These are phyloP conservation scores for Eidolon dupreanum DNA, from an alignment of 2,797 vertebrate genomes.

Conservation along the genomic window DNA sequence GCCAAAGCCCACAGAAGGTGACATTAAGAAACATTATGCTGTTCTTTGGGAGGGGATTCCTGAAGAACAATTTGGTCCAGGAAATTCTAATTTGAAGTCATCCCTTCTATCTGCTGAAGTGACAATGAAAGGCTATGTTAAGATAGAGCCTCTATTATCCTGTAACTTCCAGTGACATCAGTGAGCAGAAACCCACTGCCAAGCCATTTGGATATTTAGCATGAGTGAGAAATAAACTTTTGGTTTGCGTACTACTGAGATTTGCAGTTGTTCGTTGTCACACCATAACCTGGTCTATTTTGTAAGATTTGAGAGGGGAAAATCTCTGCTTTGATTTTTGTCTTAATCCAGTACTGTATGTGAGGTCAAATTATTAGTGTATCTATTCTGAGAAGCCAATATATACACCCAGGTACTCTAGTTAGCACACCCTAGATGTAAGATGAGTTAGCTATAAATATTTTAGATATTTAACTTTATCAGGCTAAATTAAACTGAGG, in stretches of 20 bases:
- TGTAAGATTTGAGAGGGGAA: background rate
- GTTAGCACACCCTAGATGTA: background rate
- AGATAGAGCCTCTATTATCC: no score
- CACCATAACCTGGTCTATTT: background rate
- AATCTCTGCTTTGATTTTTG: background rate
- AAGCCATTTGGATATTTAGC: background rate
- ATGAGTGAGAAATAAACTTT: background rate
- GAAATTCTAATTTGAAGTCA: background rate
- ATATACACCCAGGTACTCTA: background rate
- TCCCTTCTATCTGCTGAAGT: background rate
- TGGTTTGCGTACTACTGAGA: background rate
- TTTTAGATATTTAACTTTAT: background rate
- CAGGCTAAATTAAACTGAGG: background rate
- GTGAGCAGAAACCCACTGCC: background rate
- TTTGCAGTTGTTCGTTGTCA: background rate
- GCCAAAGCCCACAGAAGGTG: background rate
- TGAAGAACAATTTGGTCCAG: background rate
- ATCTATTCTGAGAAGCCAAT: background rate
- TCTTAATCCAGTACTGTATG: background rate
- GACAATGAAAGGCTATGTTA: background rate
- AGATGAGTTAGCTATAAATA: background rate
- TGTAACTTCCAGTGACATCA: background rate
- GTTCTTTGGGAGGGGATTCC: background rate
- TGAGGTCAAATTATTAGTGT: background rate
- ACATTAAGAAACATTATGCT: background rate